Percentiles rank a stretch among this genome's conserved stretches.
Conservation (phyloP, 2,888 invertebrate species). For the Flexamia atlantica region DNA sequence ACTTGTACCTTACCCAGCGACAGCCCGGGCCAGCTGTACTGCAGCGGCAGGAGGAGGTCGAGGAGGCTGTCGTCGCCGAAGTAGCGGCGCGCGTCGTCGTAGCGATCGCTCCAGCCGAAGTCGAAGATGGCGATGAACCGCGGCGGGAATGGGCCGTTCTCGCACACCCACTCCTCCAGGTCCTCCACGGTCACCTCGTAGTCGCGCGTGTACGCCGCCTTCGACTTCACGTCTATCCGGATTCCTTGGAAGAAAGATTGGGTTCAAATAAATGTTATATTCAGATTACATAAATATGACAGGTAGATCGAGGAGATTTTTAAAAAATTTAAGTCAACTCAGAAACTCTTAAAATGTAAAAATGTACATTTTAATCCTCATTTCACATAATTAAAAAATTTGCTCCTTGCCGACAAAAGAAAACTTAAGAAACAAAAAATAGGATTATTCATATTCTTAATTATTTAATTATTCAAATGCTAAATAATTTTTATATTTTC, state of each 20-base stretch:
- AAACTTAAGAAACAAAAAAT: too few relatives aligned
- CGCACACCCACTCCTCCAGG: constrained; percentile 24
- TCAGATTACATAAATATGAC: too few relatives aligned
- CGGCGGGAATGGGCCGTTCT: constrained; percentile 4
- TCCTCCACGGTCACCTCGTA: constrained; percentile 28
- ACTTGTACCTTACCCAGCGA: constrained; percentile 36
- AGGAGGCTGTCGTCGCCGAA: constrained; percentile 37
- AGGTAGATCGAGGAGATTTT: too few relatives aligned
- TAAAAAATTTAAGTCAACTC: too few relatives aligned
- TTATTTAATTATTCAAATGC: too few relatives aligned
- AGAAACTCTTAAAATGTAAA: too few relatives aligned
- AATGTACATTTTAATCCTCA: too few relatives aligned
- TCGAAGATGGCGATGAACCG: constrained; percentile 6
- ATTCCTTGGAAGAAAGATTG: background rate
- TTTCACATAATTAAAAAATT: too few relatives aligned
- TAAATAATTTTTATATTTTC: too few relatives aligned
- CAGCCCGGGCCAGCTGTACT: constrained; percentile 35
- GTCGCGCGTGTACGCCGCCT: background rate
- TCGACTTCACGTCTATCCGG: background rate
- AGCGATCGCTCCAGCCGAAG: constrained; percentile 46
- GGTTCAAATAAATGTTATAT: too few relatives aligned
- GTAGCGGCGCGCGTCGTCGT: constrained; percentile 30
- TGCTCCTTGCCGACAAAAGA: too few relatives aligned
- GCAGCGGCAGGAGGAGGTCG: constrained; percentile 12
- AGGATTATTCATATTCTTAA: too few relatives aligned